These are phyloP conservation scores for Pseudomyrmex pallidus DNA, from an alignment of 1,140 invertebrate species.

Conservation along the genomic window DNA sequence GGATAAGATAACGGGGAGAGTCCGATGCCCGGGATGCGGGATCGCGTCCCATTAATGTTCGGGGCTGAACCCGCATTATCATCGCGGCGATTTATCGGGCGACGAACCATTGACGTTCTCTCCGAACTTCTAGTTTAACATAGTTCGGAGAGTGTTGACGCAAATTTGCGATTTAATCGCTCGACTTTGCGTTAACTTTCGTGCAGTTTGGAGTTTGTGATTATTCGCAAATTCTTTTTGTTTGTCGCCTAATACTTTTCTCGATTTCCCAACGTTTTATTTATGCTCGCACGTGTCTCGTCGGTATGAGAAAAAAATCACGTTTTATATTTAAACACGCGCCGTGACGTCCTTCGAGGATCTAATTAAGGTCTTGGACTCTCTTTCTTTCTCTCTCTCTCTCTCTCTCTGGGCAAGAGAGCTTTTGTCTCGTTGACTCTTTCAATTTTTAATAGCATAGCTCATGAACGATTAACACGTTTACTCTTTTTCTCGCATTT, in stretches of 20 bases:
- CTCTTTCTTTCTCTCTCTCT: too few relatives aligned
- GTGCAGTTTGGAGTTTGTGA: too few relatives aligned
- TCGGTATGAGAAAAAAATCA: slow-evolving; percentile 13
- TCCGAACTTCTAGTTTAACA: background rate
- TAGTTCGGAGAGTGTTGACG: too few relatives aligned
- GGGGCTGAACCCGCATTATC: slow-evolving; percentile 15
- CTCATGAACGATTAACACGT: background rate
- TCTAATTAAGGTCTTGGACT: slow-evolving; percentile 14
- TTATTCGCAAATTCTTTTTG: too few relatives aligned
- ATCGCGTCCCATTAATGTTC: slow-evolving; percentile 14
- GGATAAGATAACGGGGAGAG: background rate
- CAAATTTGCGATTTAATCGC: too few relatives aligned
- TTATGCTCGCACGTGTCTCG: slow-evolving; percentile 7
- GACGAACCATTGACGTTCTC: background rate
- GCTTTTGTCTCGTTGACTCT: background rate
- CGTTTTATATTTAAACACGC: slow-evolving; percentile 24
- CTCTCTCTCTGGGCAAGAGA: too few relatives aligned
- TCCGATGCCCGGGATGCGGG: slow-evolving; percentile 7
- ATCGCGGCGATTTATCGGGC: slow-evolving; percentile 8
- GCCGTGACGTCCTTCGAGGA: slow-evolving; percentile 5
- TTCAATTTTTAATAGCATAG: background rate
- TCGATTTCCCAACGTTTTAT: slow-evolving; percentile 8
- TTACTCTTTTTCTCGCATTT: background rate
- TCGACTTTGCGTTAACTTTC: too few relatives aligned
- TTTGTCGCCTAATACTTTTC: background rate